Evolutionary conservation across 92 coral and sea anemone species (phyloP).

Genomic region (Scolanthus callimorphus): DNA sequence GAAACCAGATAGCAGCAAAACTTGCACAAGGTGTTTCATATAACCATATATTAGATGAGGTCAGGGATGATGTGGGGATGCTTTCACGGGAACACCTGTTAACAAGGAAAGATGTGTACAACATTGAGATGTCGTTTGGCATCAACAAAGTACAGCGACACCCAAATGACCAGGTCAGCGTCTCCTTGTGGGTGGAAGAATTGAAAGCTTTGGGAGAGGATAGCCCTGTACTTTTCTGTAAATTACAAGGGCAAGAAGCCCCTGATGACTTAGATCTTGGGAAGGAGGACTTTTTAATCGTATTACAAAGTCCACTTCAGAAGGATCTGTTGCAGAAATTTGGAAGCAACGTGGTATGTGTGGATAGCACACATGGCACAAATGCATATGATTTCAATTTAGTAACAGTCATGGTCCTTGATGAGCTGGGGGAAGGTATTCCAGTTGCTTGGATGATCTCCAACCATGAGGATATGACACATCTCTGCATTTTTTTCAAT

Average conservation of each 20-base stretch:
- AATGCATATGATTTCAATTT: conserved; percentile 50
- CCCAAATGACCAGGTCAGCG: conserved; percentile 55
- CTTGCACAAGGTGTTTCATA: conserved; percentile 45
- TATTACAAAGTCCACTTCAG: conserved; percentile 55
- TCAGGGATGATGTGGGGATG: conserved; percentile 30
- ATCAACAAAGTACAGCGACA: conserved; percentile 43
- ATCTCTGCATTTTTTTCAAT: conserved; percentile 37
- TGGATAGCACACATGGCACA: conserved; percentile 68
- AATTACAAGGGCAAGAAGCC: conserved; percentile 42
- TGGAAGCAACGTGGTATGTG: conserved; percentile 51
- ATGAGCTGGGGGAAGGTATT: conserved; percentile 67
- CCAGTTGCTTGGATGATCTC: conserved; percentile 75
- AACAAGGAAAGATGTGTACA: conserved; percentile 36
- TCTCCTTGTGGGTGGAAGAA: conserved; percentile 45
- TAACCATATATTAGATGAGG: conserved; percentile 36
- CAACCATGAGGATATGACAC: conserved; percentile 56
- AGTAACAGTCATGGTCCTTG: conserved; percentile 42
- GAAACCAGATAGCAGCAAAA: conserved; percentile 58
- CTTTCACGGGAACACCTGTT: conserved; percentile 36
- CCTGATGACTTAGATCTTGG: conserved; percentile 30
- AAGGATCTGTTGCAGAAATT: conserved; percentile 39
- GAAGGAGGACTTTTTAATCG: conserved; percentile 39
- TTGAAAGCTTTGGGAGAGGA: conserved; percentile 22
- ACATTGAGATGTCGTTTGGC: conserved; percentile 47
- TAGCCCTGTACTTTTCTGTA: conserved; percentile 42